A percentile compares a stretch with the other conserved stretches of the same genome.
Evolutionary conservation across 2,113 vertebrate species (phyloP).

Genomic region (Phrynosoma platyrhinos): DNA sequence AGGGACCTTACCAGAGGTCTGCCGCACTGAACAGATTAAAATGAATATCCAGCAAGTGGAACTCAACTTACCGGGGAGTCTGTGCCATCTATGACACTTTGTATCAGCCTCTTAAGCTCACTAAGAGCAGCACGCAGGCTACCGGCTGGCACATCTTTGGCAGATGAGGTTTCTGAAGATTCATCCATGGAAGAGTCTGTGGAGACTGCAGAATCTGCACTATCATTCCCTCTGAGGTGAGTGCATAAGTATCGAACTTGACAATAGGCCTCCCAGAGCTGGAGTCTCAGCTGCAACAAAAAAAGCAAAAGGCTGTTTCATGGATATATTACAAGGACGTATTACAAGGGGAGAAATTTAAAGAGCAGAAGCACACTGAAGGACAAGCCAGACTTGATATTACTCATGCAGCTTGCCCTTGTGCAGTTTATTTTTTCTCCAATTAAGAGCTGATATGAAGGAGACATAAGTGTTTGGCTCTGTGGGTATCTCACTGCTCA

Average conservation of each 20-base stretch:
- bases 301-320: not conserved
- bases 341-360: not conserved
- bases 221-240: constrained; percentile 94
- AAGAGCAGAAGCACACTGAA: not conserved
- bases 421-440: not conserved
- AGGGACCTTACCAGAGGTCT: not conserved
- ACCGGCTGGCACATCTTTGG: constrained; percentile 93
- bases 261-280: constrained; percentile 98
- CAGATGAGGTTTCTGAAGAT: constrained; percentile 95
- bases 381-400: not conserved
- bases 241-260: constrained; percentile 95
- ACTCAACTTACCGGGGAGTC: constrained; percentile 88
- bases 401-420: not conserved
- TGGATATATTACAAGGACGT: not conserved
- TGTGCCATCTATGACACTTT: constrained; percentile 92
- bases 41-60: too few species aligned
- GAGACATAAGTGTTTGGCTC: too few species aligned
- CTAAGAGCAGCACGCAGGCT: constrained; percentile 90
- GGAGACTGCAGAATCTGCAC: constrained; percentile 95
- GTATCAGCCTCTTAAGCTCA: constrained; percentile 94
- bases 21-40: not conserved
- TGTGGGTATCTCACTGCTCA: too few species aligned
- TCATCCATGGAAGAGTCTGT: constrained; percentile 99
- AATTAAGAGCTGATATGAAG: too few species aligned
- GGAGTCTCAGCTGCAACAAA: constrained; percentile 87